Evolutionary conservation across 1,140 invertebrate genomes (phyloP).

Genomic region (Trinorchestia longiramus): DNA sequence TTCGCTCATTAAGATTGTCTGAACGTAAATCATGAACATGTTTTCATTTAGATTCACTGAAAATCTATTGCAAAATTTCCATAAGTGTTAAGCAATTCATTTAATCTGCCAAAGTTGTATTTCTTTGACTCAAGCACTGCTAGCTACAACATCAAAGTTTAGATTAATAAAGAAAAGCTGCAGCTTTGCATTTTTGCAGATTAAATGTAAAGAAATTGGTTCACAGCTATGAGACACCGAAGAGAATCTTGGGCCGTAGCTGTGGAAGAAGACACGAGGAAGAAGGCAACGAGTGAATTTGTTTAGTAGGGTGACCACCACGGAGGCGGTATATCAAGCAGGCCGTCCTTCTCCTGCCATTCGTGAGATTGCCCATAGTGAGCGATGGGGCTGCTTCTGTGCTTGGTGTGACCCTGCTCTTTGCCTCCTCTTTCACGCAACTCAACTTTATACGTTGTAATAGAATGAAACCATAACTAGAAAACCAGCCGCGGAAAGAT

Average conservation of each 20-base stretch:
- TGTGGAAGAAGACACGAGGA: not conserved
- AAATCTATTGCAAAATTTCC: not conserved
- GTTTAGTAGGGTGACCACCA: conserved; percentile 16
- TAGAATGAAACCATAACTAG: not conserved
- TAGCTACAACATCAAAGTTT: not conserved
- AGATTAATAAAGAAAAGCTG: not conserved
- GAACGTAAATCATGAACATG: not conserved
- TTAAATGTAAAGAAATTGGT: not conserved
- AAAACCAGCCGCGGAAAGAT: not conserved
- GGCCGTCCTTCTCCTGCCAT: conserved; percentile 28
- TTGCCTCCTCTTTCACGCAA: not conserved
- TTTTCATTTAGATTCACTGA: not conserved
- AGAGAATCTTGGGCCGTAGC: not conserved
- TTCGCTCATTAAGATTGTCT: not conserved
- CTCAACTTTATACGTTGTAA: not conserved
- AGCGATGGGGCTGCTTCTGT: conserved; percentile 10
- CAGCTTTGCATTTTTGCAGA: not conserved
- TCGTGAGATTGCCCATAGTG: conserved; percentile 50
- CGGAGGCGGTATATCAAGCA: conserved; percentile 37
- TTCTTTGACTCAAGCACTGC: not conserved
- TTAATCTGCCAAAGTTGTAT: not conserved
- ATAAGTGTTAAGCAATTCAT: not conserved
- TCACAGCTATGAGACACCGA: not conserved
- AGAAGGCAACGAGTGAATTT: conserved; percentile 41
- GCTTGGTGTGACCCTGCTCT: not conserved